Evolutionary conservation across 2,113 vertebrate species (phyloP), one percentile per base, ranked within the genome.

Genomic region (Scartelaos histophorus): DNA sequence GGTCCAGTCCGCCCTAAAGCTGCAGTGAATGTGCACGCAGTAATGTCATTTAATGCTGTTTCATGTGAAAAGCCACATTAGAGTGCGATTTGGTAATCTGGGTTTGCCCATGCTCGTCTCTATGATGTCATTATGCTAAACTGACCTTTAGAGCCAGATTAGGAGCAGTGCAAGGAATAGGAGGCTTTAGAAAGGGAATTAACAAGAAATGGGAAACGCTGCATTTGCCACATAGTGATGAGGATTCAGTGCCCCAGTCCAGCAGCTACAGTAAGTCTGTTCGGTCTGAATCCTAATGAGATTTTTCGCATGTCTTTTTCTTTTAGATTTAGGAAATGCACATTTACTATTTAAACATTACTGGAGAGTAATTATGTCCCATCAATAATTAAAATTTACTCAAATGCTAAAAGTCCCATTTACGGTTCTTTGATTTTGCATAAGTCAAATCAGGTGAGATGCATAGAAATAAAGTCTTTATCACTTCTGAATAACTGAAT

Each of bases 61-160:
- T 93, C 83, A 90, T 91, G 84, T 89, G 89, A 88, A 90, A 90
- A 89, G 82, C 82, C 79, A 90, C 87, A 90, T 93, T 91, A 88
- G 81, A 88, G 83, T 84, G 85, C 86, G 84, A 92, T 92, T 91
- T 81, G 90, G 87, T 92, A 91, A 93, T 91, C 89, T 88, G 82
- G 84, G 87, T 84, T 89, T 91, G 88, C 82, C 83, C 83, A 73
- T 83, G 85, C 87, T 82, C 79, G 79, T 89, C 88, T 90, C 81
- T 91, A 82, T 92, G 91, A 93, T 93, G 92, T 92, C 90, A 92
- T 93, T 93, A 94, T 94, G 92, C 91, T 92, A 92, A 93, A 93
- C 89, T 94, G 93, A 94, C 92, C 92, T 94, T 94, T 93, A 89
- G 86, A 86, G 84, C 88, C 78, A 91, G 91, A 93, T 94, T 92